Evolutionary conservation across 2,888 invertebrate species (phyloP).

Genomic region (Microplitis deprimator): DNA sequence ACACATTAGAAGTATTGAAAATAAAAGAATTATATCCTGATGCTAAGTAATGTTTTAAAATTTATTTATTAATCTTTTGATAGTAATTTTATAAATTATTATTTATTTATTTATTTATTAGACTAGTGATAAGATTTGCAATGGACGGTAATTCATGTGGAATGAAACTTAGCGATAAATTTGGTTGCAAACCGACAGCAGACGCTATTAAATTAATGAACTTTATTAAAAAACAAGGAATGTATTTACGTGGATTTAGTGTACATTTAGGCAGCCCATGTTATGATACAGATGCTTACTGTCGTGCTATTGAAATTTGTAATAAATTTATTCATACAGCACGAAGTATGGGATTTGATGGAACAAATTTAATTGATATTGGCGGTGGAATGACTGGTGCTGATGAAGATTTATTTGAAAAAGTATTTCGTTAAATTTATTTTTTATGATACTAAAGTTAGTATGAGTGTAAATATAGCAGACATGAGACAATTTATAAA

Average conservation of each 20-base stretch:
- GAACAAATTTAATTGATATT: conserved; percentile 74
- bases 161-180: conserved; percentile 59
- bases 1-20: conserved; percentile 74
- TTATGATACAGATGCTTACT: conserved; percentile 72
- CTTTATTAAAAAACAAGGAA: conserved; percentile 55
- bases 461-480: too few species aligned
- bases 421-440: conserved; percentile 60
- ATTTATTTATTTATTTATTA: conserved; percentile 36
- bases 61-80: neutral
- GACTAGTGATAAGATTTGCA: conserved; percentile 62
- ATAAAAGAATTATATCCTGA: conserved; percentile 73
- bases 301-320: conserved; percentile 73
- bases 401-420: conserved; percentile 68
- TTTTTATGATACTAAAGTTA: neutral
- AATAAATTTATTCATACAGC: conserved; percentile 73
- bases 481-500: too few species aligned
- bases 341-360: conserved; percentile 71
- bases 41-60: conserved; percentile 67
- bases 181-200: conserved; percentile 62
- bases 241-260: conserved; percentile 65
- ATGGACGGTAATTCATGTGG: conserved; percentile 54
- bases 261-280: conserved; percentile 66
- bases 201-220: conserved; percentile 60
- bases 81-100: neutral
- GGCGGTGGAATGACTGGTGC: conserved; percentile 77